Evolutionary conservation across 2,888 invertebrate genomes (phyloP).

Genomic region (Taenaris catops): DNA sequence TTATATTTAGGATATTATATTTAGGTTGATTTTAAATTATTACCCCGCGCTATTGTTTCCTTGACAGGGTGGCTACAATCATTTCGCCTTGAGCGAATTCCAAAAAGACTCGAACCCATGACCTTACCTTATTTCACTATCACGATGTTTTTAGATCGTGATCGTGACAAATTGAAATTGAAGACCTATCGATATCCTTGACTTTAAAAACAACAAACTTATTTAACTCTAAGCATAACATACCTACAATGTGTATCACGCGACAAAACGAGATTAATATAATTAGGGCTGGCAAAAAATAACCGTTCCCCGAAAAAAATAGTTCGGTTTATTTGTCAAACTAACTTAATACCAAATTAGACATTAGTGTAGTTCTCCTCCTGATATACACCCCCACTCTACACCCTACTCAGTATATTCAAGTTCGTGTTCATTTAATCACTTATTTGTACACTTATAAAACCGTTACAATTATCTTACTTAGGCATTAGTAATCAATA

Average conservation of each 20-base stretch:
- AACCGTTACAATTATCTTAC: no score
- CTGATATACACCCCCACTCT: no score
- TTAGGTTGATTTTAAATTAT: no score
- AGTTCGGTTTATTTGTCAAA: no score
- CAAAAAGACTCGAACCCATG: slow-evolving; percentile 39
- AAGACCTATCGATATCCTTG: slow-evolving; percentile 60
- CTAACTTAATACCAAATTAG: no score
- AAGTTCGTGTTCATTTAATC: no score
- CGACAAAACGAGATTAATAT: slow-evolving; percentile 21
- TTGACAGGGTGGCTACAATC: neutral
- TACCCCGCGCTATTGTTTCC: no score
- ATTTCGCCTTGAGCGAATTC: slow-evolving; percentile 24
- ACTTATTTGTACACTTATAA: no score
- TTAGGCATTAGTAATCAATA: no score
- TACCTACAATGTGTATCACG: slow-evolving; percentile 38
- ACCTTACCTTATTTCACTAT: slow-evolving; percentile 42
- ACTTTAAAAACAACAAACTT: slow-evolving; percentile 54
- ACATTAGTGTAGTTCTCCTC: no score
- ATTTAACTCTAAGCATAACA: slow-evolving; percentile 41
- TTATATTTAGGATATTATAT: no score
- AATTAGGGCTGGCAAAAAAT: slow-evolving; percentile 5
- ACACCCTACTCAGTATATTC: no score
- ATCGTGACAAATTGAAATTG: slow-evolving; percentile 66
- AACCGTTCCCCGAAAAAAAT: neutral
- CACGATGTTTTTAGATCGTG: slow-evolving; percentile 44